Evolutionary conservation across 2,113 vertebrate genomes (phyloP).

Genomic region (Toxostoma redivivum): DNA sequence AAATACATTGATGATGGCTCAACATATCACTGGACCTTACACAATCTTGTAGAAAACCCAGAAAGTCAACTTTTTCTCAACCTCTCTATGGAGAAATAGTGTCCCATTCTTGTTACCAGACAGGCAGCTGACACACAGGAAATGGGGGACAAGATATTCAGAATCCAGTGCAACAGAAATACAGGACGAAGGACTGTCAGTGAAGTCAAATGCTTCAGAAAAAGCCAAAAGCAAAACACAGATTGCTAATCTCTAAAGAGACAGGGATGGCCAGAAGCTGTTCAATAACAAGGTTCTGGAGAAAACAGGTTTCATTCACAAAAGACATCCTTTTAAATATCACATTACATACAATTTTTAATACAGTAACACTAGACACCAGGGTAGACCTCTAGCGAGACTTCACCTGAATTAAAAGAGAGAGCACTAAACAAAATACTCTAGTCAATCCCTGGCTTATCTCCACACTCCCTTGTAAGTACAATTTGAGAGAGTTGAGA

Average conservation of each 20-base stretch:
- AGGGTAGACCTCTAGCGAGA: background rate
- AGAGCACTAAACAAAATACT: background rate
- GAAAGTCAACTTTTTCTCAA: conserved; percentile 6
- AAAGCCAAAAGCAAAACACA: background rate
- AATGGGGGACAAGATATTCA: background rate
- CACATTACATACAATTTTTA: background rate
- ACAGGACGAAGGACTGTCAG: rapidly evolving
- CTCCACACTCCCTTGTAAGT: background rate
- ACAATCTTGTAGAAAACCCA: background rate
- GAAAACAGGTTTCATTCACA: background rate
- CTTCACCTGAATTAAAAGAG: background rate
- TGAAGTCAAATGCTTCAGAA: background rate
- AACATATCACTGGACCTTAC: background rate
- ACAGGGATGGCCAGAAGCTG: background rate
- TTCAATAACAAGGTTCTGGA: background rate
- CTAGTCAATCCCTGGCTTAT: background rate
- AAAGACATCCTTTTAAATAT: background rate
- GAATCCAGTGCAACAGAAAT: background rate
- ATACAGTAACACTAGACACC: background rate
- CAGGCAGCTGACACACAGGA: background rate
- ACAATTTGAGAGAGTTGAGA: background rate
- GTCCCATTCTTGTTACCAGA: background rate
- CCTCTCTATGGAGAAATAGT: background rate
- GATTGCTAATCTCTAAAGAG: background rate
- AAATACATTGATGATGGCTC: background rate